phyloP scores from a whole-genome alignment of 2,113 vertebrate species.

The Menidia beryllina region DNA sequence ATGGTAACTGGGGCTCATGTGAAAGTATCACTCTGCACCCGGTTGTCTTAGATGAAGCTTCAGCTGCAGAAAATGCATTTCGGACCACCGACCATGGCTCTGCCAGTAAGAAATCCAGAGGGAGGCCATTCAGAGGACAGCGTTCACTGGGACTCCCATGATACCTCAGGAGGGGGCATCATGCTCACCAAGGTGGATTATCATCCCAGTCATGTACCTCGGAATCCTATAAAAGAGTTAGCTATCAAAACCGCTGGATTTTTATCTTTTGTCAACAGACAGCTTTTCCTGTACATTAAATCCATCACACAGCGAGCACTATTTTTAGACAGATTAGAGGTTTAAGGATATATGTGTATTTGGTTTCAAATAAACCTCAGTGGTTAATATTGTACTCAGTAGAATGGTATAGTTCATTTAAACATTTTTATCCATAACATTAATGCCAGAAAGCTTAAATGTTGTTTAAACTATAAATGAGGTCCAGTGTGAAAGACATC shows the following conservation, averaged over 20 bases:
- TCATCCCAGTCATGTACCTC: background rate
- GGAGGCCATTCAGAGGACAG: constrained; percentile 86
- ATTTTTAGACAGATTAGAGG: constrained; percentile 26
- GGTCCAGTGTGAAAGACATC: background rate
- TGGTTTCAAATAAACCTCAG: constrained; percentile 11
- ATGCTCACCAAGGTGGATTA: constrained; percentile 78
- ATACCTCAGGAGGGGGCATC: constrained; percentile 73
- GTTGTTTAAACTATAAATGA: background rate
- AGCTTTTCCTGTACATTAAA: too few species aligned
- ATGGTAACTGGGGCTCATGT: background rate
- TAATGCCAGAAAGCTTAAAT: background rate
- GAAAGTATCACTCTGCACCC: background rate
- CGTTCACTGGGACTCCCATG: constrained; percentile 82
- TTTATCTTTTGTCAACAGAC: too few species aligned
- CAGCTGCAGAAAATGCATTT: constrained; percentile 90
- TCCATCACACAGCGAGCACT: background rate
- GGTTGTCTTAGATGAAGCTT: constrained; percentile 85
- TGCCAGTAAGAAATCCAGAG: constrained; percentile 80
- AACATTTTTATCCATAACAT: background rate
- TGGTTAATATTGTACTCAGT: background rate
- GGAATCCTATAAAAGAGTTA: too few species aligned
- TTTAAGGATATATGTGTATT: background rate
- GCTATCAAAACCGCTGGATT: too few species aligned
- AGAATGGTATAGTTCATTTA: background rate
- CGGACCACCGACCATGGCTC: constrained; percentile 82